Base-by-base conservation (phyloP, 2,888 invertebrate genomes). In the Hypercompe scribonia region DNA sequence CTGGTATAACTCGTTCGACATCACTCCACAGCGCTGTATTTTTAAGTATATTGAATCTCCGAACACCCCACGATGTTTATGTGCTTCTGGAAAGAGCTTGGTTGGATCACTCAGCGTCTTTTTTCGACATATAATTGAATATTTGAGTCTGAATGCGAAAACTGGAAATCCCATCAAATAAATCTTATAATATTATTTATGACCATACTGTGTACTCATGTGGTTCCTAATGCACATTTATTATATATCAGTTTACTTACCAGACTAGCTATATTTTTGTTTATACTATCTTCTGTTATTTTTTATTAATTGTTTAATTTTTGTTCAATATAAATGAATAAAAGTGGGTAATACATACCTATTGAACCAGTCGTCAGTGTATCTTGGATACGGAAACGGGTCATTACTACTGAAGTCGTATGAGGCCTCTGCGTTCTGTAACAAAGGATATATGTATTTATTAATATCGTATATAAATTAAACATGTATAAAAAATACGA, bases 311-410 rank as follows among this genome's bases (percentile, higher is more conserved):
- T 58, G 54, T 58, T 58, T 31, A 0, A 28, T 31, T 58, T 58
- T n/a, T 13, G 54, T 28, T n/a, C 3, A 58, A 58, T 13, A 54
- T 1, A 24, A n/a, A 28, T 31, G 18, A 18, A 31, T 28, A 0
- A 61, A 31, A 31, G 3, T 36, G 28, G 18, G 3, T 8, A 68
- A 18, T 18, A 13, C 67, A n/a, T 95, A 99, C 98, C 99, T 99
- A 96, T 99, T 99, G 94, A 99, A 99, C 99, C 99, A 99, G 92
- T 99, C 99, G 89, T 99, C 99, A 0, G 99, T 99, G 93, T 99
- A 99, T 84, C 99, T 96, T 3, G 99, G 99, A 94, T 99, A 99
- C 0, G 99, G 99, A 92, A 97, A 99, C 3, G 99, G 99, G 92
- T 99, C 99, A 92, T 99, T 99, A 92, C 99, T 99, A 95, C 99